phyloP scores from a whole-genome alignment of 2,113 vertebrate species.

The Morone saxatilis region DNA sequence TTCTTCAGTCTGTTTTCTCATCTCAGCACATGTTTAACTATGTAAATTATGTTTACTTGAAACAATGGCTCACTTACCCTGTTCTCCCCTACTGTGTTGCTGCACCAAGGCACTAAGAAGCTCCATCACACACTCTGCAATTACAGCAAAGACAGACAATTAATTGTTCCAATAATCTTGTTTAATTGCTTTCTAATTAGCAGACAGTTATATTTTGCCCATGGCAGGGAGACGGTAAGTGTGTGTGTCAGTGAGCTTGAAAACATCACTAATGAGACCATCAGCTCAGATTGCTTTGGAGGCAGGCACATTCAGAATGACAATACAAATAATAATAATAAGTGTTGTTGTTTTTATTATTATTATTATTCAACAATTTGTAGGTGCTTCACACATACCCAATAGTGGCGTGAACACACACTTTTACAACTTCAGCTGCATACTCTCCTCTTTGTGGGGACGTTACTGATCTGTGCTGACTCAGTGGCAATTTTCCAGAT shows the following conservation, averaged over 20 bases:
- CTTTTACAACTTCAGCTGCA: slow-evolving; percentile 17
- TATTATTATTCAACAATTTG: not conserved
- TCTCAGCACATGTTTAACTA: not conserved
- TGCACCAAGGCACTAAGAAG: slow-evolving; percentile 6
- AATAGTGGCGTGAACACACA: not conserved
- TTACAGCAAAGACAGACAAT: slow-evolving; percentile 57
- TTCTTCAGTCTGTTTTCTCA: not conserved
- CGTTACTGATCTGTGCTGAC: slow-evolving; percentile 39
- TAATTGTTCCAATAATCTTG: slow-evolving; percentile 64
- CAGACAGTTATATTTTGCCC: slow-evolving; percentile 22
- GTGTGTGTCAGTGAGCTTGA: not conserved
- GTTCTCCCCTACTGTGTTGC: not conserved
- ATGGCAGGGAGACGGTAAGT: not conserved
- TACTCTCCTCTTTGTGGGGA: not conserved
- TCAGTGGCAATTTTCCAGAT: slow-evolving; percentile 57
- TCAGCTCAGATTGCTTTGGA: slow-evolving; percentile 13
- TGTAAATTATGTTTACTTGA: slow-evolving; percentile 1
- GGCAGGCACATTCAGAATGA: slow-evolving; percentile 2
- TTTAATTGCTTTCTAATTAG: slow-evolving; percentile 66
- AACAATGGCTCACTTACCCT: not conserved
- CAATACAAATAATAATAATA: slow-evolving; percentile 8
- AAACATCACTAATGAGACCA: slow-evolving; percentile 13
- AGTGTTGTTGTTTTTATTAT: too few relatives aligned
- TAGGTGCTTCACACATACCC: not conserved
- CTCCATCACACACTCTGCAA: slow-evolving; percentile 39